Percentiles rank a stretch among this genome's conserved stretches.
Conservation (phyloP, 1,140 invertebrate genomes). For the Zaprionus camerounensis region DNA sequence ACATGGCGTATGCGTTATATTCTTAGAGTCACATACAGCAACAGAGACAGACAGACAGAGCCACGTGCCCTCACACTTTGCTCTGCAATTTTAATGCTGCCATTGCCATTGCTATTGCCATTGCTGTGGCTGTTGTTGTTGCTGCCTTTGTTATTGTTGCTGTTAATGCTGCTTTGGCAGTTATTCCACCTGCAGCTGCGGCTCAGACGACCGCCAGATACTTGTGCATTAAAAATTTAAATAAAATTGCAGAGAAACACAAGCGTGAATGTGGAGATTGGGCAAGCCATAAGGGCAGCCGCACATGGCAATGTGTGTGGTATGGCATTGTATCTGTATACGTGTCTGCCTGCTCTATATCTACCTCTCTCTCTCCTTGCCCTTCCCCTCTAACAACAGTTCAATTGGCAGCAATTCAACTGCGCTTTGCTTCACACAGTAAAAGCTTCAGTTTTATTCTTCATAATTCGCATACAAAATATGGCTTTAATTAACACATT, state of each 20-base stretch:
- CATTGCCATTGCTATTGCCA: constrained; percentile 20
- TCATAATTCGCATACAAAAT: constrained; percentile 1
- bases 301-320: background rate
- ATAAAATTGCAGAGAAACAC: constrained; percentile 61
- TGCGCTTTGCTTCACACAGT: background rate
- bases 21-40: constrained; percentile 29
- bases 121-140: constrained; percentile 25
- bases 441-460: background rate
- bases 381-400: constrained; percentile 20
- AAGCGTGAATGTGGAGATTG: constrained; percentile 1
- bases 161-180: constrained; percentile 25
- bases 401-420: constrained; percentile 22
- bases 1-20: constrained; percentile 76
- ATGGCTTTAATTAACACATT: background rate
- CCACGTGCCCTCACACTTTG: constrained; percentile 56
- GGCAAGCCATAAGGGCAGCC: background rate
- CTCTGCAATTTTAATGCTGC: constrained; percentile 75
- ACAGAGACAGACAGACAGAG: constrained; percentile 2
- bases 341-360: constrained; percentile 5
- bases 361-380: background rate
- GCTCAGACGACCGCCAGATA: constrained; percentile 63
- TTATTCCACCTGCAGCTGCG: constrained; percentile 72
- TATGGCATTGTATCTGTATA: background rate
- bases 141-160: constrained; percentile 32
- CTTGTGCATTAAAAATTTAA: constrained; percentile 79